Base-by-base conservation (phyloP, 2,113 vertebrate species). In the Rhea americana region DNA sequence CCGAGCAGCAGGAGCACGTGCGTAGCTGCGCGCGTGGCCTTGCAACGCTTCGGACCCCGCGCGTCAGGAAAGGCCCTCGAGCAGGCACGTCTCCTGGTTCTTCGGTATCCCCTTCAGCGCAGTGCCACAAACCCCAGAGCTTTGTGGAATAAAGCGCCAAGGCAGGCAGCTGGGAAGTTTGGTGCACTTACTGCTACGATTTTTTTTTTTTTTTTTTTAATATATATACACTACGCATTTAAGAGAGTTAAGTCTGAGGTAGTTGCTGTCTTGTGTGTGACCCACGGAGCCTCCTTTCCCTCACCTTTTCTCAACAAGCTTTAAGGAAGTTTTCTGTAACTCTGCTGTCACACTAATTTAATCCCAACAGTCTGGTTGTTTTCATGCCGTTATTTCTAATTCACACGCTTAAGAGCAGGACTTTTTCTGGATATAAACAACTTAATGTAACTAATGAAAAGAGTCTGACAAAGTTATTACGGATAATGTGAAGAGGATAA, bases 401-500 rank as follows among this genome's bases (percentile, higher is more conserved):
- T 51, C 45, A 43, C 20, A 4, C 53, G 85, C 37, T n/a, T 17
- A 12, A 55, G 48, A 13, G 28, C n/a, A 37, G 25, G 10, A 5
- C 21, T 12, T 32, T 25, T 18, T 25, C 39, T 15, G 56, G 28
- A 13, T 37, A 6, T 2, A 25, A 65, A 56, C 65, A 35, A 71
- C 20, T n/a, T 48, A 55, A 22, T 11, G 39, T 6, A 65, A 8
- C 37, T 37, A 26, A n/a, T 6, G 22, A 35, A 56, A 72, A 28
- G 22, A 16, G 62, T 45, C 16, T 11, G 35, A 37, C 16, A 9
- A 39, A 51, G 47, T 6, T 45, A 24, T 9, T n/a, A 5, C 8
- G 45, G 43, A 3, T 17, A 28, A 18, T 0, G 15, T 2, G 4
- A 47, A 72, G 19, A n/a, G 21, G 13, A 12, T 39, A 21, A 7